Evolutionary conservation across 2,888 invertebrate genomes (phyloP), one percentile per base, ranked within the genome.

Genomic region (Melanotus villosus): DNA sequence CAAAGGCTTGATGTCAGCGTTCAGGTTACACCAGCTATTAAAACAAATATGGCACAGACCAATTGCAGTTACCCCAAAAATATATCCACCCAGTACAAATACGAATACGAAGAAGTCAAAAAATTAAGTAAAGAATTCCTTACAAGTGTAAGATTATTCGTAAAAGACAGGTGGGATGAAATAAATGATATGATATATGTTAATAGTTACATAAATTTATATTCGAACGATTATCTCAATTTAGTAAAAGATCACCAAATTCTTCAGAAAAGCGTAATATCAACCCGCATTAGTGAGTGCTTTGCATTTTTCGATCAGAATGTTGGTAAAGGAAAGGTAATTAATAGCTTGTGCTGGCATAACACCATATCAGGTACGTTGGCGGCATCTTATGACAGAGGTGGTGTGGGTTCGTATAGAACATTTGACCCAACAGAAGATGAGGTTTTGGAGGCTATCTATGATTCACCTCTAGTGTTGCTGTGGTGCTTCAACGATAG

Each of bases 401-500:
- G 82, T 36, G 88, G 89, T 0, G 86, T 88, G 0, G 85, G 86
- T 32, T 85, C 87, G 80, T 87, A 85, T 77, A 80, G 77, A 30
- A 84, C 73, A 79, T 83, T 79, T 74, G 85, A 77, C 72, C 75
- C 68, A 68, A 79, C 21, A 77, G 36, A 70, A 71, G 70, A 78
- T 84, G 88, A 81, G 76, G 75, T 81, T 2, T 32, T 72, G 16
- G 73, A 72, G 76, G 87, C 89, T 0, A 88, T 89, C 0, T 87
- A 91, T 58, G 89, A 89, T 3, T 81, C 88, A 1, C 91, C 92
- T 81, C 89, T 90, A 0, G 90, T 93, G 1, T 85, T 93, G 69
- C 86, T 93, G 73, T 94, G 93, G 93, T 92, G 92, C 73, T 91
- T 92, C 71, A 86, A 87, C 26, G 93, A 93, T 75, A 89, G 89